Base-by-base conservation (phyloP, 2,797 vertebrate species). In the Sorex maritimensis region DNA sequence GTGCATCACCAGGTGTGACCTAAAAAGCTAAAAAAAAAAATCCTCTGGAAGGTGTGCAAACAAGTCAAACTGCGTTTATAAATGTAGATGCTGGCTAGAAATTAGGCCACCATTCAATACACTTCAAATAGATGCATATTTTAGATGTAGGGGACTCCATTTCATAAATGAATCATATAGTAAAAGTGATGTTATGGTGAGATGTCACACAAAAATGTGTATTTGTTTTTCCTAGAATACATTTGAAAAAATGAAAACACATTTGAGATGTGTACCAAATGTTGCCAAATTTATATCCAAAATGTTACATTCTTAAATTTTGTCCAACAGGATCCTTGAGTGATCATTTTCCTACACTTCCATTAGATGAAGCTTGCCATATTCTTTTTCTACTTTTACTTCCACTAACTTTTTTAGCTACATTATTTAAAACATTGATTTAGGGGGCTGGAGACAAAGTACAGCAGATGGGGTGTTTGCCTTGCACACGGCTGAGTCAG, bases 141-240 rank as follows among this genome's bases (percentile, higher is more conserved):
- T 68, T 92, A 52, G 24, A 4, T 55, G 23, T 46, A 79, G 41
- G 34, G 24, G 55, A 84, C 67, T 79, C 12, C 3, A 52, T 77
- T 11, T 72, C 11, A 81, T 9, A 55, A 26, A 86, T n/a, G 14
- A 85, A 24, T 2, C 23, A 84, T 23, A 58, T 55, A 41, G 63
- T 63, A 73, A 81, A 91, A 79, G 63, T 6, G 87, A 67, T 61
- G 5, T 11, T 81, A 6, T 65, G 14, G 52, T 94, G 73, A 90
- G 79, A 72, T 46, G 86, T 21, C 30, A 58, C 26, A 78, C 3
- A 91, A 69, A 88, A 79, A 63, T 49, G 24, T 72, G 23, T 68
- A 65, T 72, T 81, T 61, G 2, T 4, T 86, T 94, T 89, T 96
- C 55, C 55, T 94, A 95, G 80, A 94, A 28, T 55, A 94, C 86